Conservation (phyloP, 2,888 invertebrate species). For the Rhagonycha lutea region DNA sequence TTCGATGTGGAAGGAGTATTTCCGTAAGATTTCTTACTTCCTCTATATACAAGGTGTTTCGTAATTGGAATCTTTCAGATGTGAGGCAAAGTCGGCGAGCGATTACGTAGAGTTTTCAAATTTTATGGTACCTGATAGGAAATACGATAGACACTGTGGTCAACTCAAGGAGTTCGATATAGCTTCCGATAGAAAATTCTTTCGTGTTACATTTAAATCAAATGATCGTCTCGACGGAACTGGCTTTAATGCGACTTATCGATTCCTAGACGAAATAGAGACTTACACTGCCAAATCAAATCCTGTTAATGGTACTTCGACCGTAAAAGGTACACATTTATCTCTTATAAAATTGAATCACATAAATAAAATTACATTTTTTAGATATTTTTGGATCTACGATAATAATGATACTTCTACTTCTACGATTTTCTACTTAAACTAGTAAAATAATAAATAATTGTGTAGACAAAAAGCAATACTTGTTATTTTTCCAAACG, state of each 20-base stretch:
- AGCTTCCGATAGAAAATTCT: conserved; percentile 89
- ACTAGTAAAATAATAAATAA: neutral
- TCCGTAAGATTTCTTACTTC: conserved; percentile 71
- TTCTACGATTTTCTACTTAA: conserved; percentile 15
- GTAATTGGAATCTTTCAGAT: conserved; percentile 63
- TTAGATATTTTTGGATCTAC: conserved; percentile 3
- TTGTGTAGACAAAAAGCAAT: conserved; percentile 11
- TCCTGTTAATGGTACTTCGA: conserved; percentile 32
- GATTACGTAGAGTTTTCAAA: conserved; percentile 98
- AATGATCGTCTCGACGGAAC: conserved; percentile 92
- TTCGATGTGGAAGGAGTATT: conserved; percentile 94
- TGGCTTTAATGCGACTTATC: conserved; percentile 91
- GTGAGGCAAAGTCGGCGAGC: conserved; percentile 87
- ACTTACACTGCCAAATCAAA: conserved; percentile 57
- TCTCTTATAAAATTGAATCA: neutral
- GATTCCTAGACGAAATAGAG: conserved; percentile 77
- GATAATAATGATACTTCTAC: neutral
- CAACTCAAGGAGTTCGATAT: conserved; percentile 79
- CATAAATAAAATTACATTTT: neutral
- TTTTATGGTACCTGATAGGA: conserved; percentile 86
- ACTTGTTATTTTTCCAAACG: conserved; percentile 5
- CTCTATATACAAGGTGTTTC: neutral
- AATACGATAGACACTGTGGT: conserved; percentile 88
- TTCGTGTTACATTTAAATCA: conserved; percentile 91
- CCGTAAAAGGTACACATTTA: conserved; percentile 29